phyloP scores from a whole-genome alignment of 2,797 vertebrate species.

The Megalops cyprinoides region DNA sequence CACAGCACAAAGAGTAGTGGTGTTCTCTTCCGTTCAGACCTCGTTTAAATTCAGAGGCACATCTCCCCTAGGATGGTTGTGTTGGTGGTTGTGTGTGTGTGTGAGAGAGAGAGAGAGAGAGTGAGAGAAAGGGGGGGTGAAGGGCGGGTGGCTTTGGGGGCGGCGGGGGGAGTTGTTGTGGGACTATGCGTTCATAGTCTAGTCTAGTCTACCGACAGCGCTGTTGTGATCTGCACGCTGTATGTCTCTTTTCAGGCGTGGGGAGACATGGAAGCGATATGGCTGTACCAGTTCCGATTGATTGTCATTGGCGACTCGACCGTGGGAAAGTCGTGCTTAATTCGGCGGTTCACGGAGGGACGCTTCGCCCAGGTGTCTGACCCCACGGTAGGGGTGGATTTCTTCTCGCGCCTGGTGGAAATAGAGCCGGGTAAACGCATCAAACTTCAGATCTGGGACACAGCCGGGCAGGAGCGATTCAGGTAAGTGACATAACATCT shows the following conservation, averaged over 20 bases:
- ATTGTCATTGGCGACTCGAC: slow-evolving; percentile 96
- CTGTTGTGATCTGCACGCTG: slow-evolving; percentile 13
- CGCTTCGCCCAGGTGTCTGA: slow-evolving; percentile 94
- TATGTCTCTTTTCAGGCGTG: slow-evolving; percentile 51
- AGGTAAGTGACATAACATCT: slow-evolving; percentile 65
- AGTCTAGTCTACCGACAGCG: not conserved
- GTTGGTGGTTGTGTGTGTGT: no score
- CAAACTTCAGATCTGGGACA: slow-evolving; percentile 96
- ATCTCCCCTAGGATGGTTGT: slow-evolving; percentile 16
- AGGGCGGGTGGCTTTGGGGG: slow-evolving; percentile 21
- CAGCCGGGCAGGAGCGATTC: slow-evolving; percentile 90
- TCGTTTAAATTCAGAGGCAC: slow-evolving; percentile 40
- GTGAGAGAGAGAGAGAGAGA: no score
- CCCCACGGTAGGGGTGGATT: slow-evolving; percentile 95
- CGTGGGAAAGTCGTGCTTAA: slow-evolving; percentile 93
- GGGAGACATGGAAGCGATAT: slow-evolving; percentile 90
- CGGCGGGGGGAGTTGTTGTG: slow-evolving; percentile 15
- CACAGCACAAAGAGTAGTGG: slow-evolving; percentile 31
- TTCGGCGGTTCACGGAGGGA: slow-evolving; percentile 93
- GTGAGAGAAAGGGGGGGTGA: slow-evolving; percentile 18
- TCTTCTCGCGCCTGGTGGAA: slow-evolving; percentile 94
- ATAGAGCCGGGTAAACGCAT: slow-evolving; percentile 94
- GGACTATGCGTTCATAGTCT: not conserved
- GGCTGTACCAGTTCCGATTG: slow-evolving; percentile 94
- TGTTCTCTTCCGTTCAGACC: slow-evolving; percentile 30